phyloP scores from a whole-genome alignment of 1,140 invertebrate species.

The Popillia japonica region DNA sequence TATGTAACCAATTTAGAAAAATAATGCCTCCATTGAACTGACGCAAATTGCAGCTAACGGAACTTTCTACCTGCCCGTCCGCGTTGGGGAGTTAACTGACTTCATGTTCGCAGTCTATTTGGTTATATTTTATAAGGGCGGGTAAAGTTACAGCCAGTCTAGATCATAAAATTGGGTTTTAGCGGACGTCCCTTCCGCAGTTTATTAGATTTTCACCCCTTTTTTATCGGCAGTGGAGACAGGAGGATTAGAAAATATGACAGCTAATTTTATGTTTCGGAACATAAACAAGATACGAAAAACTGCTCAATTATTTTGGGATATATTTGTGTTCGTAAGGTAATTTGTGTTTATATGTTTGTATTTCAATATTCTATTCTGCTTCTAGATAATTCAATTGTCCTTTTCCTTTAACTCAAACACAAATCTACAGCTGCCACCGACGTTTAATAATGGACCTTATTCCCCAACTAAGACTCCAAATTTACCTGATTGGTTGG shows the following conservation, averaged over 20 bases:
- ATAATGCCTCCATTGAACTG: neutral
- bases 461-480: no score
- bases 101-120: conserved; percentile 10
- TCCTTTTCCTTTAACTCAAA: no score
- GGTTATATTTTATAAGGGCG: neutral
- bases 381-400: no score
- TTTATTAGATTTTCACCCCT: neutral
- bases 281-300: neutral
- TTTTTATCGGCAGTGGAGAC: neutral
- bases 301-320: neutral
- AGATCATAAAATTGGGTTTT: neutral
- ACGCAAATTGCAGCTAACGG: neutral
- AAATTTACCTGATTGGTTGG: no score
- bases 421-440: no score
- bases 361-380: no score
- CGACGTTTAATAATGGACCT: no score
- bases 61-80: neutral
- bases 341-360: no score
- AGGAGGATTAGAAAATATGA: neutral
- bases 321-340: no score
- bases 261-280: neutral
- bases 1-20: neutral
- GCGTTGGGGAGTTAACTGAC: neutral
- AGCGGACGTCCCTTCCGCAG: neutral
- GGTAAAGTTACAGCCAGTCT: neutral